A percentile compares a stretch with the other conserved stretches of the same genome.
Conservation (phyloP, 1,140 invertebrate species). For the Ips nitidus region DNA sequence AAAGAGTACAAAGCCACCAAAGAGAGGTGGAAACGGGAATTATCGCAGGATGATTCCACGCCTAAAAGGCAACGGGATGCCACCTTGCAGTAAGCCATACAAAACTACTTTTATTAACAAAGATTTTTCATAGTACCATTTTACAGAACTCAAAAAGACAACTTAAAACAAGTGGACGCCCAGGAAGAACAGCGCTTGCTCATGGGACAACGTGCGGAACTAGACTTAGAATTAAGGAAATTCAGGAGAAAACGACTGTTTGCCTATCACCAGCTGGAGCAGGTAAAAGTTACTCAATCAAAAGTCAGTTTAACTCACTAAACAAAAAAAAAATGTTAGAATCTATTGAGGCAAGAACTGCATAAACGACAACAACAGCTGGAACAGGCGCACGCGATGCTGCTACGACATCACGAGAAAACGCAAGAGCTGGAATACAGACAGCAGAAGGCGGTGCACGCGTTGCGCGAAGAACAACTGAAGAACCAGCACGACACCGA, state of each 20-base stretch:
- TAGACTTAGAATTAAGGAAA: slow-evolving; percentile 90
- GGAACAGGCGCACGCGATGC: slow-evolving; percentile 93
- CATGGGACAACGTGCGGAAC: slow-evolving; percentile 85
- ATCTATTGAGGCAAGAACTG: slow-evolving; percentile 90
- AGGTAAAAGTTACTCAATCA: slow-evolving; percentile 49
- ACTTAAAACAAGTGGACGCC: slow-evolving; percentile 86
- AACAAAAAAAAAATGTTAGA: slow-evolving; percentile 46
- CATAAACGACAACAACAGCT: slow-evolving; percentile 92
- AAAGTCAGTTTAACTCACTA: not conserved
- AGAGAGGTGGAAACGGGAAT: slow-evolving; percentile 92
- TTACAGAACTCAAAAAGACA: slow-evolving; percentile 84
- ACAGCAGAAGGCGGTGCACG: slow-evolving; percentile 93
- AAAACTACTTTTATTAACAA: not conserved
- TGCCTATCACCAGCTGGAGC: slow-evolving; percentile 84
- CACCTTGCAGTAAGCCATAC: slow-evolving; percentile 70
- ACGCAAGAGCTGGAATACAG: slow-evolving; percentile 95
- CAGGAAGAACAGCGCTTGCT: slow-evolving; percentile 86
- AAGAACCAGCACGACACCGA: slow-evolving; percentile 93
- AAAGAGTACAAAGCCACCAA: slow-evolving; percentile 98
- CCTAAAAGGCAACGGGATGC: slow-evolving; percentile 91
- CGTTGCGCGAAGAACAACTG: slow-evolving; percentile 87
- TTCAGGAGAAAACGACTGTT: slow-evolving; percentile 90
- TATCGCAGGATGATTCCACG: slow-evolving; percentile 87
- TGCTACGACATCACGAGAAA: slow-evolving; percentile 93
- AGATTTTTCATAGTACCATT: not conserved